Base-by-base conservation (phyloP, 1,140 invertebrate genomes). In the Grapholita molesta region DNA sequence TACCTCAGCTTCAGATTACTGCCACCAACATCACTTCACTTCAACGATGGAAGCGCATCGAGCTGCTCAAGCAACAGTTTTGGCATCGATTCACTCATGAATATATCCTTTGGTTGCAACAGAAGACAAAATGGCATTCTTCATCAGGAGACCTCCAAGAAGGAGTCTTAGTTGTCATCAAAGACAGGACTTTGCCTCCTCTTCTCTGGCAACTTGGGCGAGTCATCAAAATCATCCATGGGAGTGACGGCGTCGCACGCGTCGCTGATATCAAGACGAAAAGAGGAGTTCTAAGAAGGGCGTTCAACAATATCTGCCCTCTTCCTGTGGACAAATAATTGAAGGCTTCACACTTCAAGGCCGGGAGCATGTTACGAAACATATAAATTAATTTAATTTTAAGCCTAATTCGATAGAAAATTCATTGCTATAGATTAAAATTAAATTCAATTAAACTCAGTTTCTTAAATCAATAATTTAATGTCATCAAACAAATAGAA, bases 101-200 rank as follows among this genome's bases (percentile, higher is more conserved):
- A 61, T 71, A 76, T 53, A 18, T 76, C 18, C 64, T 42, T 8
- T 30, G 28, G 15, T 38, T 72, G 0, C 74, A 72, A 15, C 61
- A 57, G 11, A 70, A 67, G 33, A 38, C 53, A 0, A 72, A 69
- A 24, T 75, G 68, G 68, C 21, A 24, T n/a, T n/a, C 38, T 3
- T n/a, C 28, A 4, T 11, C 18, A 55, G 24, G 61, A 28, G n/a
- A 64, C 7, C 6, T 77, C 6, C 64, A 77, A 64, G 28, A 71
- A 6, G 70, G 71, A n/a, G 48, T 69, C 7, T 7, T 89, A 2
- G 88, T 89, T 12, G 7, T 89, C 0, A n/a, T 89, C 0, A 82
- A 81, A 24, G 82, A 89, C 7, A 73, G 82, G n/a, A 71, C 74
- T 42, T 23, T 71, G 12, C 80, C 85, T 11, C 80, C 82, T 8